Percentiles rank a stretch among this genome's conserved stretches.
Evolutionary conservation across 2,113 vertebrate species (phyloP).

Genomic region (Erythrolamprus reginae): DNA sequence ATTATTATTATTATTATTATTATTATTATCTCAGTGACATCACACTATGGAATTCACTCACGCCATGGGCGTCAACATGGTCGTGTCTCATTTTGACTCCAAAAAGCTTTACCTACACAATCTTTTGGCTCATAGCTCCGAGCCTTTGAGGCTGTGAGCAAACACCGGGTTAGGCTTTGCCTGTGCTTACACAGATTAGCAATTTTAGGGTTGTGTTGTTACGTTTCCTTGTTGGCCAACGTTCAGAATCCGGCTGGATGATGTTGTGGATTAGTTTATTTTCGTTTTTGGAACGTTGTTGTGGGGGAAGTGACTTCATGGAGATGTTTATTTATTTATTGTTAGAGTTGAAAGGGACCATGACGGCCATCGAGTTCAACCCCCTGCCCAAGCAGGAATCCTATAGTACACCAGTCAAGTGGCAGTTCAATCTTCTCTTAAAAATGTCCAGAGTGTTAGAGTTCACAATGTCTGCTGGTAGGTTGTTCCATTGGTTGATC

Average conservation of each 20-base stretch:
- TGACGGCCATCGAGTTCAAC: too few species aligned
- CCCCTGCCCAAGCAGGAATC: too few species aligned
- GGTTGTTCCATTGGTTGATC: too few species aligned
- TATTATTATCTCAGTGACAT: too few species aligned
- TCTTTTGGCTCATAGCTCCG: neutral
- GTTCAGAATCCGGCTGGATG: neutral
- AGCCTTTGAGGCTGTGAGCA: neutral
- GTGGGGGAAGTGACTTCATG: neutral
- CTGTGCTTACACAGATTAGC: neutral
- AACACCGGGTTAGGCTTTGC: neutral
- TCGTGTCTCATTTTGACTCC: neutral
- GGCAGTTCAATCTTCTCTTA: too few species aligned
- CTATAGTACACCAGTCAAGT: too few species aligned
- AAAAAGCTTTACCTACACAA: neutral
- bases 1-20: too few species aligned
- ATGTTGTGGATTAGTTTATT: neutral
- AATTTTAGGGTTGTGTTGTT: neutral
- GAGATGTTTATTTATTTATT: too few species aligned
- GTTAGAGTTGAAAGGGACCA: too few species aligned
- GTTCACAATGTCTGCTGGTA: too few species aligned
- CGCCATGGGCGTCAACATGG: neutral
- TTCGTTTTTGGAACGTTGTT: neutral
- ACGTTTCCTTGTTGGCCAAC: neutral
- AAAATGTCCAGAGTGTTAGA: too few species aligned
- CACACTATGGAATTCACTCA: neutral